These are phyloP conservation scores for Caenorhabditis doughertyi DNA, from an alignment of 2,888 invertebrate species.

Conservation along the genomic window DNA sequence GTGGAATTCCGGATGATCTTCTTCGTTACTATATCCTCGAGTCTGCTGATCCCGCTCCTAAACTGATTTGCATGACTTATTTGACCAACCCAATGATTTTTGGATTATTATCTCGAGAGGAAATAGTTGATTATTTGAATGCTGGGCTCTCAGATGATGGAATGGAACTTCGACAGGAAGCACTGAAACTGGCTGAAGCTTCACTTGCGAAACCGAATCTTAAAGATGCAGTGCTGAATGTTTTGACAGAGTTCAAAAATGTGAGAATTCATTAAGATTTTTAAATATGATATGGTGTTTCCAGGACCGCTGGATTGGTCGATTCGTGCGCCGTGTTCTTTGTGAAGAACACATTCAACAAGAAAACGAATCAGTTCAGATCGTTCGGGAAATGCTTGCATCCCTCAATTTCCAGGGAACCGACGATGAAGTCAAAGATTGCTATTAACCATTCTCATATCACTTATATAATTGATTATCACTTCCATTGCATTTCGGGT, in stretches of 20 bases:
- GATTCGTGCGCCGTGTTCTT: conserved; percentile 22
- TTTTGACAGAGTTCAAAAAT: conserved; percentile 28
- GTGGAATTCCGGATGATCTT: conserved; percentile 49
- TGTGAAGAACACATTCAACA: conserved; percentile 4
- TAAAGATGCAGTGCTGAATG: background rate
- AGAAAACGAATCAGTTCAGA: conserved; percentile 27
- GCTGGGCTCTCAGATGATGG: conserved; percentile 16
- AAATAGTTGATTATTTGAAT: conserved; percentile 14
- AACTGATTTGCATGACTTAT: conserved; percentile 40
- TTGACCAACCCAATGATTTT: conserved; percentile 8
- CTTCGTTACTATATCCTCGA: background rate
- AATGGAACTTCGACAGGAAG: conserved; percentile 12
- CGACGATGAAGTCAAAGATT: conserved; percentile 32
- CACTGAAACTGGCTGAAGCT: conserved; percentile 11
- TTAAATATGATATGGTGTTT: background rate
- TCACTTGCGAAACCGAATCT: conserved; percentile 3
- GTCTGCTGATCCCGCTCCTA: conserved; percentile 42
- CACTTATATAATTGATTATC: background rate
- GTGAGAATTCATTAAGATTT: background rate
- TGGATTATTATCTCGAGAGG: background rate
- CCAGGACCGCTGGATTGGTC: conserved; percentile 34
- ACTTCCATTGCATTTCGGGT: conserved; percentile 2
- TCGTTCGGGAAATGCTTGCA: conserved; percentile 45
- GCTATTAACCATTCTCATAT: conserved; percentile 21
- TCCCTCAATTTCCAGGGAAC: conserved; percentile 31